Conservation (phyloP, 2,888 invertebrate genomes). For the Phorcus lineatus region DNA sequence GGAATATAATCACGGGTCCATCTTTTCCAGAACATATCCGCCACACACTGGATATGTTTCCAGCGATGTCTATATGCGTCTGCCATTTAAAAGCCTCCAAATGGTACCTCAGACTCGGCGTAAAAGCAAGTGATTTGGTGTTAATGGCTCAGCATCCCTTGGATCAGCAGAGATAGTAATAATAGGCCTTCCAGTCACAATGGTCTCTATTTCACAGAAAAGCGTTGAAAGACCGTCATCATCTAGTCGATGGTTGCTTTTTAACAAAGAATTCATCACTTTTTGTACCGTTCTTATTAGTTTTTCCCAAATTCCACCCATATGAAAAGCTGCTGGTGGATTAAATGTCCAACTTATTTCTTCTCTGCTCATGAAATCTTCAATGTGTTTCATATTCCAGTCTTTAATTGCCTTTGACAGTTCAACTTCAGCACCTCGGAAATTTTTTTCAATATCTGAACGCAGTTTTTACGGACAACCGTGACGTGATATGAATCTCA, state of each 20-base stretch:
- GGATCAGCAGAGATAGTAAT: constrained; percentile 12
- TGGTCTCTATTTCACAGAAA: constrained; percentile 22
- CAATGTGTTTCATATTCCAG: background rate
- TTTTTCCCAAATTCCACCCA: background rate
- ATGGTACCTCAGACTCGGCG: background rate
- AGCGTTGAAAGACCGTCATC: constrained; percentile 30
- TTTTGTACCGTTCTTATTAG: background rate
- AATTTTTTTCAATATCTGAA: constrained; percentile 54
- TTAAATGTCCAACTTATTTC: background rate
- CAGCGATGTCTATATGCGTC: constrained; percentile 19
- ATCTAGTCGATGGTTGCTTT: background rate
- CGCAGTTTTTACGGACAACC: constrained; percentile 44
- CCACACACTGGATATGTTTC: constrained; percentile 25
- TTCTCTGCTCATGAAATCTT: background rate
- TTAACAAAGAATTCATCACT: background rate
- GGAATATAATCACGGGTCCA: constrained; percentile 18
- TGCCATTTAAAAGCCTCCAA: background rate
- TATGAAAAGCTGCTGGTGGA: background rate
- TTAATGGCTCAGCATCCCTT: constrained; percentile 11
- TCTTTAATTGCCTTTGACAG: constrained; percentile 20
- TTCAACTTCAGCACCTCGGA: constrained; percentile 52
- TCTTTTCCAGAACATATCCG: constrained; percentile 11
- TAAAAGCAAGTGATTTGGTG: constrained; percentile 26
- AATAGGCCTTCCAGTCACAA: constrained; percentile 25
- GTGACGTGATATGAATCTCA: constrained; percentile 48